These are phyloP conservation scores for Andrena flavipes DNA, from an alignment of 2,888 invertebrate species.

Conservation along the genomic window DNA sequence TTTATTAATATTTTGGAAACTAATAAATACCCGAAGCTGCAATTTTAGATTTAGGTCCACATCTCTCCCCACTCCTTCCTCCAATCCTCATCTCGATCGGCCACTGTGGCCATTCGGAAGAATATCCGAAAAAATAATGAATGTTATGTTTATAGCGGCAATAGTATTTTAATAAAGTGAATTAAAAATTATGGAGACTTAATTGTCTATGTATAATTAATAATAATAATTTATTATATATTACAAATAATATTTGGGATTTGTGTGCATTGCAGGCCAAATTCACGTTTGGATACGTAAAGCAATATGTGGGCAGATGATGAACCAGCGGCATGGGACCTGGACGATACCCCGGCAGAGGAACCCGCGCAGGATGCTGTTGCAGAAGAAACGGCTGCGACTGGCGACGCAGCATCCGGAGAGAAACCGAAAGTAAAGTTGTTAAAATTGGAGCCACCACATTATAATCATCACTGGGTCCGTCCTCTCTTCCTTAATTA, in stretches of 20 bases:
- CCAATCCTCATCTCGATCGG: no score
- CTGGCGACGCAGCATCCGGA: slow-evolving; percentile 84
- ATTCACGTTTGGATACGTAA: slow-evolving; percentile 5
- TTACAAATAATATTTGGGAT: neutral
- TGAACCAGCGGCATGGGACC: slow-evolving; percentile 79
- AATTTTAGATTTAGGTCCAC: no score
- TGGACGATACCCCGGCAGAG: slow-evolving; percentile 76
- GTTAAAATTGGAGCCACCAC: slow-evolving; percentile 88
- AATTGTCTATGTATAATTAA: no score
- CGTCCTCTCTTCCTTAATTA: slow-evolving; percentile 94
- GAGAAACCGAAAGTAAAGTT: slow-evolving; percentile 72
- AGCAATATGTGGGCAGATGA: slow-evolving; percentile 77
- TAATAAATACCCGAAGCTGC: no score
- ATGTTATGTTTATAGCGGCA: neutral
- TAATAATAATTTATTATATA: no score
- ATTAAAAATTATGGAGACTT: neutral
- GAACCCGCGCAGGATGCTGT: slow-evolving; percentile 77
- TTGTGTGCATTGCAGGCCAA: neutral
- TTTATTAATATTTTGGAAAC: no score
- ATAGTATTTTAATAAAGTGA: neutral
- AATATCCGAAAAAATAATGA: no score
- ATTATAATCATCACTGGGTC: slow-evolving; percentile 93
- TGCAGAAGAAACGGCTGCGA: slow-evolving; percentile 85
- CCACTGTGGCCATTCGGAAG: no score
- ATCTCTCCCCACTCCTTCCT: no score